Base-by-base conservation (phyloP, 2,888 invertebrate species). In the Chymomyza amoena region DNA sequence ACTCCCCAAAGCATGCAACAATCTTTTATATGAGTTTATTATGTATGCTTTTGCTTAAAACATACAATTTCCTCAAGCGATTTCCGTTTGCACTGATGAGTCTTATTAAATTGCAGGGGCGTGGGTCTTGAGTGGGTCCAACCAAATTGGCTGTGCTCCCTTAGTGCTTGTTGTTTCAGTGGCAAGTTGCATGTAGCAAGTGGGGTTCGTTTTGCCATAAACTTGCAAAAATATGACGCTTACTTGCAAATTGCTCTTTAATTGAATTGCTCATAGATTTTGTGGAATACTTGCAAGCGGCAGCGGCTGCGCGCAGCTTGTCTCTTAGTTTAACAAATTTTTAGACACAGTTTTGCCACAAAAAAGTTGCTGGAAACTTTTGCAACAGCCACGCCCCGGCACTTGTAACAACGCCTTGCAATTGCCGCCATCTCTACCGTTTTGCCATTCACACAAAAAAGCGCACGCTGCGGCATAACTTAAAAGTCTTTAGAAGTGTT, bases 1-100 rank as follows among this genome's bases (percentile, higher is more conserved):
- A 54, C 54, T 70, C 69, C 69, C 72, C 63, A 45, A 66, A 73
- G 76, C 74, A 70, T 85, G 87, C 85, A 84, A 84, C 84, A 84
- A 84, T 85, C 84, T 88, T 88, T 87, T 88, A 84, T 88, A 88
- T 81, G 86, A 87, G 82, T 86, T 87, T 87, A 87, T 87, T 87
- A 87, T 86, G 82, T 80, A 82, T 81, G 78, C 81, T 81, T 78
- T 81, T 78, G 81, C 88, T 83, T 77, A 78, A 86, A 87, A 86
- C 86, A 86, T 81, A 88, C 87, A 88, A 86, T 87, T 89, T 89
- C 86, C 88, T 84, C 83, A 76, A 86, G 89, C 87, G 81, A 80
- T 88, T 89, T 87, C 87, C 87, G 81, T 86, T 80, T 80, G 79
- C 82, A 78, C 81, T 87, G 84, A 89, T 87, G 85, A 85, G 80